A percentile compares a stretch with the other conserved stretches of the same genome.
These are phyloP conservation scores for Zele albiditarsus DNA, from an alignment of 2,888 invertebrate species.

Conservation along the genomic window DNA sequence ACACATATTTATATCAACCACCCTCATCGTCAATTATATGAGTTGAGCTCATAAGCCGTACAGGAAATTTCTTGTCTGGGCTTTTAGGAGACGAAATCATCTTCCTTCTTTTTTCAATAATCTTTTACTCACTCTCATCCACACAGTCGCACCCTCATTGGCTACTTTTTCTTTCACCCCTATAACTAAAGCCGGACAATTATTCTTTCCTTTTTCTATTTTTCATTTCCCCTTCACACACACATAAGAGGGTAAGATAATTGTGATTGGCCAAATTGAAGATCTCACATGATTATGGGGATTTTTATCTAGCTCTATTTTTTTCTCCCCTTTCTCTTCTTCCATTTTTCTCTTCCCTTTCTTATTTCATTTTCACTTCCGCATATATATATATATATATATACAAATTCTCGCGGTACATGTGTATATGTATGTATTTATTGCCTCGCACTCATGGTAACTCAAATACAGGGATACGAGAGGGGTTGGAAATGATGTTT, in stretches of 20 bases:
- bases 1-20: background rate
- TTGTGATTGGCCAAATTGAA: conserved; percentile 22
- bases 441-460: background rate
- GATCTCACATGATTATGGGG: conserved; percentile 1
- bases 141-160: background rate
- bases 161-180: background rate
- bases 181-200: conserved; percentile 5
- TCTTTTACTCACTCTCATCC: background rate
- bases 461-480: background rate
- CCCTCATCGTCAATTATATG: conserved; percentile 1
- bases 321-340: background rate
- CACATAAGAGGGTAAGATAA: background rate
- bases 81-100: conserved; percentile 7
- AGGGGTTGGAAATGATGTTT: background rate
- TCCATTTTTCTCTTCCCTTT: background rate
- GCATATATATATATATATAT: too few species aligned
- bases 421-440: background rate
- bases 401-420: background rate
- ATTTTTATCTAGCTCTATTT: background rate
- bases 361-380: too few species aligned
- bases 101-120: background rate
- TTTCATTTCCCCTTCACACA: background rate
- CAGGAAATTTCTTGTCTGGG: background rate
- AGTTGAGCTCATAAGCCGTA: background rate
- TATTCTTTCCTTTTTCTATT: background rate